Base-by-base conservation (phyloP, 2,888 invertebrate genomes). In the Tridacna gigas region DNA sequence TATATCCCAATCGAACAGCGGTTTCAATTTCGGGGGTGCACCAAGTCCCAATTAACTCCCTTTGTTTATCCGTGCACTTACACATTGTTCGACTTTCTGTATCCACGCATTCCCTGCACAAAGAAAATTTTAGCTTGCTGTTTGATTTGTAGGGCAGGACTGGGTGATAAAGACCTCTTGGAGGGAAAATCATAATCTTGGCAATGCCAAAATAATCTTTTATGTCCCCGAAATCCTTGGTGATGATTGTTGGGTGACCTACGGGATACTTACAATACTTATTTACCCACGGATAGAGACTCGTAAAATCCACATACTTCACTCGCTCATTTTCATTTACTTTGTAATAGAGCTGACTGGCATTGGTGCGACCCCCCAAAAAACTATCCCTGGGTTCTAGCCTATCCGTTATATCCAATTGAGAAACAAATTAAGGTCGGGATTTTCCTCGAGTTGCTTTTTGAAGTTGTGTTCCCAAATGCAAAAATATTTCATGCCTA, bases 1-100 rank as follows among this genome's bases (percentile, higher is more conserved):
- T 81, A 78, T 95, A 95, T 0, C 93, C 94, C 37, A 86, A 84
- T 74, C 83, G 83, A 0, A 94, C 37, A 12, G 94, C 94, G 82
- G 90, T 91, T 47, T 88, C 47, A 0, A 94, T 47, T 84, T 94
- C 94, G 28, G 91, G 91, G 87, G 90, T 88, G 22, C 94, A 92
- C 93, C 91, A 94, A 5, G 93, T 93, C 11, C 94, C 92, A 0
- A 45, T 76, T 0, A 94, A 77, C 11, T 74, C 77, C 67, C 92
- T 81, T 20, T 93, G 86, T 47, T 82, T 80, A 15, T 90, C 82
- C 20, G 77, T 84, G 80, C 94, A 94, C 4, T 12, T 45, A 78
- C 95, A 95, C 4, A 67, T 47, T 0, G 80, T 61, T 45, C 90
- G 84, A 56, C 81, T 77, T 66, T 90, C 47, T n/a, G 73, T 84